phyloP scores from a whole-genome alignment of 2,888 invertebrate genomes.

The Zaprionus lineosus region DNA sequence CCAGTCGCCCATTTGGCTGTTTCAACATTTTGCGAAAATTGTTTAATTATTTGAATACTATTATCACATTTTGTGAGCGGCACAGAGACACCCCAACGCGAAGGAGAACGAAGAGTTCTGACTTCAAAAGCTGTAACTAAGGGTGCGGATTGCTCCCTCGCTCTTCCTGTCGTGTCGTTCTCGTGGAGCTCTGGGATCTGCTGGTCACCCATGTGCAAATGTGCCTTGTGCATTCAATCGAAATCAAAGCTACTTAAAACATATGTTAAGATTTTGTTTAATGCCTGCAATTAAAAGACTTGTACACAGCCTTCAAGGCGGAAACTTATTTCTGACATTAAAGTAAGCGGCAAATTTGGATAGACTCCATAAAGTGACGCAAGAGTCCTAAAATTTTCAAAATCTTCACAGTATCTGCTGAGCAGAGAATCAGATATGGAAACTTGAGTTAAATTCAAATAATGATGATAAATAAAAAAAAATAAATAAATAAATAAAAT shows the following conservation, averaged over 20 bases:
- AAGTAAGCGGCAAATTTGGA: too few relatives aligned
- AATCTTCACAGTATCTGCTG: too few relatives aligned
- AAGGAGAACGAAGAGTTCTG: background rate
- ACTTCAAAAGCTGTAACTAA: too few relatives aligned
- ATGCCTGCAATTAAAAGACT: constrained; percentile 52
- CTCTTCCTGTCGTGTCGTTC: background rate
- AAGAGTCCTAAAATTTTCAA: too few relatives aligned
- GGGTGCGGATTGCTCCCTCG: too few relatives aligned
- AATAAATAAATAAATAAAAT: too few relatives aligned
- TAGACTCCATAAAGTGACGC: constrained; percentile 5
- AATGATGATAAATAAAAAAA: background rate
- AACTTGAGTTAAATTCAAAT: too few relatives aligned
- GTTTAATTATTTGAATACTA: constrained; percentile 75
- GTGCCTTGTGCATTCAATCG: constrained; percentile 39
- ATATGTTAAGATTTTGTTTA: constrained; percentile 48
- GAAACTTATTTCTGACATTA: too few relatives aligned
- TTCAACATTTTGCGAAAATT: constrained; percentile 73
- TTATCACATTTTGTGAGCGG: constrained; percentile 65
- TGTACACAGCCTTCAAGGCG: constrained; percentile 47
- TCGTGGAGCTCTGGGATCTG: too few relatives aligned
- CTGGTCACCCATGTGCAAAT: too few relatives aligned
- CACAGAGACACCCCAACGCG: background rate
- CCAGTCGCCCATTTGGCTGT: constrained; percentile 43
- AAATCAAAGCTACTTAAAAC: constrained; percentile 50
- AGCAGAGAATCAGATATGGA: too few relatives aligned